A percentile compares a stretch with the other conserved stretches of the same genome.
Evolutionary conservation across 2,888 invertebrate genomes (phyloP).

Genomic region (Trisateles emortualis): DNA sequence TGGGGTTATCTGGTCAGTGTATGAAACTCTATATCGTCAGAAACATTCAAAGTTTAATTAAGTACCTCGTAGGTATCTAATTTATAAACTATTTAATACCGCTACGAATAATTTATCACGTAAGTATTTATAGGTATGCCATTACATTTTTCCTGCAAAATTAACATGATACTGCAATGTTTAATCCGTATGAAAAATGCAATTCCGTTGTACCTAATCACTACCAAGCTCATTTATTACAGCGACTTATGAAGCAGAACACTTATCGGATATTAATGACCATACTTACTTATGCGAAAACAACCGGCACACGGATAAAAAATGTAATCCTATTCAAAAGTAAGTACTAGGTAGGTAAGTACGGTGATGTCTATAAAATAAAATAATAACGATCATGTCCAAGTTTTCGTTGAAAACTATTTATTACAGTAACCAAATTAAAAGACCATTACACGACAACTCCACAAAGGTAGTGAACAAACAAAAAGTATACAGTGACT

Average conservation of each 20-base stretch:
- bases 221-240: conserved; percentile 4
- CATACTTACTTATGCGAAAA: conserved; percentile 8
- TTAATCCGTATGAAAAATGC: conserved; percentile 8
- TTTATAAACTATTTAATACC: too few relatives aligned
- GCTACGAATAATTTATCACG: too few relatives aligned
- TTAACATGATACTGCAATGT: conserved; percentile 8
- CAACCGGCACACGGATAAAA: background rate
- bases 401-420: conserved; percentile 24
- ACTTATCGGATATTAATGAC: conserved; percentile 11
- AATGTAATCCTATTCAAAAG: background rate
- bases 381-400: conserved; percentile 25
- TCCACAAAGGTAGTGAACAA: conserved; percentile 50
- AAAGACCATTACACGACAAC: conserved; percentile 56
- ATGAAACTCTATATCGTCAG: too few relatives aligned
- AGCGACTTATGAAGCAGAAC: conserved; percentile 14
- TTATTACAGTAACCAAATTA: conserved; percentile 59
- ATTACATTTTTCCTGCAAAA: conserved; percentile 6
- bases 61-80: too few relatives aligned
- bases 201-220: conserved; percentile 12
- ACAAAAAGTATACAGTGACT: conserved; percentile 54
- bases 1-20: too few relatives aligned
- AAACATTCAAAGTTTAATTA: too few relatives aligned
- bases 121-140: too few relatives aligned
- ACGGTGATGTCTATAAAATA: conserved; percentile 1
- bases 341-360: background rate